phyloP scores from a whole-genome alignment of 1,140 invertebrate species.

The Mactra quadrangularis region DNA sequence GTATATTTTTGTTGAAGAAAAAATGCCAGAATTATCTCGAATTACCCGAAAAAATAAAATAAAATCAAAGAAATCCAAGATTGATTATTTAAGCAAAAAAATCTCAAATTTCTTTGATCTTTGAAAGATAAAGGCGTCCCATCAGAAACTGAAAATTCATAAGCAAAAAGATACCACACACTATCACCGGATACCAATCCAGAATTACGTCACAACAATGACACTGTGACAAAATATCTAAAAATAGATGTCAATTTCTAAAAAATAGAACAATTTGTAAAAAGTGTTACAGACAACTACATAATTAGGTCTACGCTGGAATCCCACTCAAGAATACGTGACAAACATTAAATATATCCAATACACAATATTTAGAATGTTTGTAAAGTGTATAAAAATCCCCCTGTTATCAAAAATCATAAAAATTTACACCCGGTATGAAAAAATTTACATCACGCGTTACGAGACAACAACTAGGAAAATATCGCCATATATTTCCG shows the following conservation, averaged over 20 bases:
- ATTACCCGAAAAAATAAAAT: too few relatives aligned
- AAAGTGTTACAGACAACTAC: conserved; percentile 35
- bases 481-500: not conserved
- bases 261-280: conserved; percentile 54
- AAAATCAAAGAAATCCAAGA: too few relatives aligned
- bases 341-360: conserved; percentile 13
- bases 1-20: too few relatives aligned
- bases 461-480: conserved; percentile 57
- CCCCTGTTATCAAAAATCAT: conserved; percentile 56
- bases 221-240: conserved; percentile 40
- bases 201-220: conserved; percentile 60
- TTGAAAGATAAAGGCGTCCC: conserved; percentile 28
- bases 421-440: conserved; percentile 50
- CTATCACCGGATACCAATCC: conserved; percentile 52
- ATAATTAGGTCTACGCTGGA: conserved; percentile 36
- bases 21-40: too few relatives aligned
- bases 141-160: conserved; percentile 30
- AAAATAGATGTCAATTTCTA: conserved; percentile 59
- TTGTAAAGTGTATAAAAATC: conserved; percentile 51
- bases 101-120: too few relatives aligned
- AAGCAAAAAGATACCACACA: conserved; percentile 43
- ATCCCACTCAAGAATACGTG: conserved; percentile 32
- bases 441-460: conserved; percentile 39
- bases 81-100: too few relatives aligned
- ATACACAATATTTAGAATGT: conserved; percentile 57